A percentile compares a stretch with the other conserved stretches of the same genome.
phyloP scores from a whole-genome alignment of 1,140 invertebrate genomes.

The Diachasmimorpha longicaudata region DNA sequence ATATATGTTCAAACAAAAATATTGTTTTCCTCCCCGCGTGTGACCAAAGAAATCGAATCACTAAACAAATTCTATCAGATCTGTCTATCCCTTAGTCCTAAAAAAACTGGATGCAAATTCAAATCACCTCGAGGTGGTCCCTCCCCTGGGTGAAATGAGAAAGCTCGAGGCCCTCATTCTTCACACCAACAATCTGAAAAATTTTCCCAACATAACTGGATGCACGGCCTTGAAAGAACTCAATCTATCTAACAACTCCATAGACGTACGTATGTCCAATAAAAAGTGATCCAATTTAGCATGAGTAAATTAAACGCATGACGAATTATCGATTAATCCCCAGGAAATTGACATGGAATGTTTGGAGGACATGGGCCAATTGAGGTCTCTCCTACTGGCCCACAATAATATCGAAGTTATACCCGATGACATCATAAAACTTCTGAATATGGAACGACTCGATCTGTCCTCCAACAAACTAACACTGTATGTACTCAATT shows the following conservation, averaged over 20 bases:
- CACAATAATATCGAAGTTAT: slow-evolving; percentile 77
- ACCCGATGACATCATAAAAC: slow-evolving; percentile 77
- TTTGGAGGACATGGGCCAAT: slow-evolving; percentile 71
- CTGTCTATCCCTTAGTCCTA: slow-evolving; percentile 56
- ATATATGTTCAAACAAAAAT: no score
- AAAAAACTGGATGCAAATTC: slow-evolving; percentile 66
- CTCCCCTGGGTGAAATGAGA: slow-evolving; percentile 78
- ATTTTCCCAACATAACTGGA: slow-evolving; percentile 72
- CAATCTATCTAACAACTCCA: slow-evolving; percentile 80
- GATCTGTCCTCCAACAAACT: slow-evolving; percentile 85
- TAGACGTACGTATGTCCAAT: slow-evolving; percentile 65
- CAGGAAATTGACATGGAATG: slow-evolving; percentile 71
- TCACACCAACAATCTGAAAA: slow-evolving; percentile 75
- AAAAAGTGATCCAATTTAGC: no score
- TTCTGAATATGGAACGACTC: slow-evolving; percentile 78
- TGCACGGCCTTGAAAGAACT: slow-evolving; percentile 75
- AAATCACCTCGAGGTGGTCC: slow-evolving; percentile 70
- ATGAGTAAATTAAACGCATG: not conserved
- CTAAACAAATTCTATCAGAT: no score
- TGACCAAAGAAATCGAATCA: no score
- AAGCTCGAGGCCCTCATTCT: slow-evolving; percentile 82
- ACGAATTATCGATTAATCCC: not conserved
- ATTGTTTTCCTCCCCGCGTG: no score
- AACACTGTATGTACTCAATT: slow-evolving; percentile 65
- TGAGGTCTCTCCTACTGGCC: slow-evolving; percentile 77